These are phyloP conservation scores for Caenorhabditis panamensis DNA, from an alignment of 2,888 invertebrate genomes.

Conservation along the genomic window DNA sequence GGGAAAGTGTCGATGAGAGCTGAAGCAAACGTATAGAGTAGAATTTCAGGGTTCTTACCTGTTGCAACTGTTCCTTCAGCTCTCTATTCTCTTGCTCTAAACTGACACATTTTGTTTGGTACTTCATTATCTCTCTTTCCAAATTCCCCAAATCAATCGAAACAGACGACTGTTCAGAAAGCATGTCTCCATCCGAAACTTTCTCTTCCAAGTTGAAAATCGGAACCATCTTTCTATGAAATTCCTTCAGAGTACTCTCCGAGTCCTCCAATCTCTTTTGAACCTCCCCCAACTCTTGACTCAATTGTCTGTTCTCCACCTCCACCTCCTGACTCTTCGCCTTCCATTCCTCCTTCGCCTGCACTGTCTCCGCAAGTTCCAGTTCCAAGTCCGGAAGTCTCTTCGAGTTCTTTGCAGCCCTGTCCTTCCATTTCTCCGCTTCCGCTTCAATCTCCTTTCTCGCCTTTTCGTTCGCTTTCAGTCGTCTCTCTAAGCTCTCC, in stretches of 20 bases:
- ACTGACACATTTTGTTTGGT: conserved; percentile 21
- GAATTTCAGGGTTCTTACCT: background rate
- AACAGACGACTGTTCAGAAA: background rate
- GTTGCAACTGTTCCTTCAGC: conserved; percentile 30
- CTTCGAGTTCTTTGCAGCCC: conserved; percentile 39
- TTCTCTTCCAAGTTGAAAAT: conserved; percentile 30
- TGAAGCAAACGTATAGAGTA: conserved; percentile 11
- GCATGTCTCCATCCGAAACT: background rate
- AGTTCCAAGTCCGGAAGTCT: conserved; percentile 54
- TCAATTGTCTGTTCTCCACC: conserved; percentile 35
- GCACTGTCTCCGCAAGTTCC: conserved; percentile 55
- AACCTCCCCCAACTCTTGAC: conserved; percentile 26
- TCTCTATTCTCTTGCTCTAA: conserved; percentile 43
- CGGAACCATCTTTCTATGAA: conserved; percentile 29
- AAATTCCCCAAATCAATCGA: conserved; percentile 8
- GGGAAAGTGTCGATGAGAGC: conserved; percentile 28
- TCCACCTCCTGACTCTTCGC: conserved; percentile 53
- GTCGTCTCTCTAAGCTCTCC: conserved; percentile 65
- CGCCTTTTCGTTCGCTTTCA: conserved; percentile 64
- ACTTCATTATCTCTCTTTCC: conserved; percentile 24
- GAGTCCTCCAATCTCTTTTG: conserved; percentile 37
- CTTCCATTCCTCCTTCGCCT: conserved; percentile 51
- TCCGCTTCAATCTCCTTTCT: conserved; percentile 65
- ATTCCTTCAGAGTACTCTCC: conserved; percentile 35
- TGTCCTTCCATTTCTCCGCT: conserved; percentile 65